Conservation (phyloP, 2,113 vertebrate genomes). For the Porphyrio hochstetteri region DNA sequence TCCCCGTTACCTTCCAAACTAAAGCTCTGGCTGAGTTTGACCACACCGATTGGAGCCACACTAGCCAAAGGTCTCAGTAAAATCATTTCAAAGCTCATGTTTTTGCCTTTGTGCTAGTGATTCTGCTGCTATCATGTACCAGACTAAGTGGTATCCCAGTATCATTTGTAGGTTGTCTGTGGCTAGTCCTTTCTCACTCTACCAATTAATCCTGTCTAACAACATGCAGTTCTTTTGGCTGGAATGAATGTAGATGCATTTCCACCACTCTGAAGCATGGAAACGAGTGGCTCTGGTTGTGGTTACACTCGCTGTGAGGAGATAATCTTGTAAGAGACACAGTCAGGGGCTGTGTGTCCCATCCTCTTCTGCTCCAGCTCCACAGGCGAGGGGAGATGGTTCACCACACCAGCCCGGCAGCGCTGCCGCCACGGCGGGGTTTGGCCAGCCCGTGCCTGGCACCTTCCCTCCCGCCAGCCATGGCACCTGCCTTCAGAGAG, state of each 20-base stretch:
- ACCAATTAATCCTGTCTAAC: constrained; percentile 25
- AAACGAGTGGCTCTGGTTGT: background rate
- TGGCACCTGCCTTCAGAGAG: background rate
- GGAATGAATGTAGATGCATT: constrained; percentile 60
- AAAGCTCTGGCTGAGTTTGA: constrained; percentile 38
- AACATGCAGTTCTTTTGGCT: background rate
- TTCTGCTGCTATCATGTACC: constrained; percentile 43
- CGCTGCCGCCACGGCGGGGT: background rate
- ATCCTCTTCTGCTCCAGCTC: background rate
- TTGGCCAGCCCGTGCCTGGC: accelerated
- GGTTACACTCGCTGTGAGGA: background rate
- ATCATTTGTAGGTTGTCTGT: constrained; percentile 32
- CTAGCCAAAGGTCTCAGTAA: constrained; percentile 61
- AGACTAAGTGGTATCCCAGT: background rate
- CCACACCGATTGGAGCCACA: constrained; percentile 33
- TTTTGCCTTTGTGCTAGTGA: constrained; percentile 62
- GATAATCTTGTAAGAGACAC: background rate
- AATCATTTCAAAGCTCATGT: constrained; percentile 60
- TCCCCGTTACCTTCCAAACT: constrained; percentile 2
- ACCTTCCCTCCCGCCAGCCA: background rate
- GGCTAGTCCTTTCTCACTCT: constrained; percentile 19
- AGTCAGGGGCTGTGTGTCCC: background rate
- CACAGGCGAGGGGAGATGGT: background rate
- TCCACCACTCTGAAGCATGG: background rate
- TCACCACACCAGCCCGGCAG: background rate